Conservation (phyloP, 2,888 invertebrate genomes). For the Ptychoptera albimana region DNA sequence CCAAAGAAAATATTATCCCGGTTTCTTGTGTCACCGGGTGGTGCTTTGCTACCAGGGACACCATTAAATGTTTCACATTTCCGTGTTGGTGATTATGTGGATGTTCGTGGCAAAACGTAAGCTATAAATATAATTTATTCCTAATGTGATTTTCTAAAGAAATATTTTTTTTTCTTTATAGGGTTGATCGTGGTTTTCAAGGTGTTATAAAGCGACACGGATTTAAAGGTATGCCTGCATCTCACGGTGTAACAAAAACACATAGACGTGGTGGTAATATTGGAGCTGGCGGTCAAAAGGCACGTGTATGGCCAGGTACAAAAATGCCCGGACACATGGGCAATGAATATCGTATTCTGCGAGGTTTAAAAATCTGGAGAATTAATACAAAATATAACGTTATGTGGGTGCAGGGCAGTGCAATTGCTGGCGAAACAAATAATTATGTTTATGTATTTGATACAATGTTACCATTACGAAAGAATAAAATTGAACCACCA, state of each 20-base stretch:
- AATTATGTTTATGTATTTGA: constrained; percentile 69
- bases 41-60: constrained; percentile 75
- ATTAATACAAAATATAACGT: constrained; percentile 92
- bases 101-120: constrained; percentile 84
- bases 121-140: constrained; percentile 20
- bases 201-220: constrained; percentile 95
- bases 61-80: constrained; percentile 79
- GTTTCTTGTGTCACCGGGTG: constrained; percentile 72
- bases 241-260: constrained; percentile 88
- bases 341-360: constrained; percentile 48
- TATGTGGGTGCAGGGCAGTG: constrained; percentile 69
- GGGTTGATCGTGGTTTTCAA: constrained; percentile 87
- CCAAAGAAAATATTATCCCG: constrained; percentile 69
- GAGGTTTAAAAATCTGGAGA: constrained; percentile 64
- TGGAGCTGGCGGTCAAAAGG: constrained; percentile 73
- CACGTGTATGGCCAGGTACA: constrained; percentile 82
- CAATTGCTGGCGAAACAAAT: constrained; percentile 70
- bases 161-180: constrained; percentile 26
- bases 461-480: constrained; percentile 48
- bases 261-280: constrained; percentile 84
- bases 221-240: constrained; percentile 85
- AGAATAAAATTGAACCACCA: constrained; percentile 41
- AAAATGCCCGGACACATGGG: constrained; percentile 98
- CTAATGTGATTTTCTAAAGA: not conserved
- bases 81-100: constrained; percentile 77